These are phyloP conservation scores for Eulacestoma nigropectus DNA, from an alignment of 2,113 vertebrate species.

Conservation along the genomic window DNA sequence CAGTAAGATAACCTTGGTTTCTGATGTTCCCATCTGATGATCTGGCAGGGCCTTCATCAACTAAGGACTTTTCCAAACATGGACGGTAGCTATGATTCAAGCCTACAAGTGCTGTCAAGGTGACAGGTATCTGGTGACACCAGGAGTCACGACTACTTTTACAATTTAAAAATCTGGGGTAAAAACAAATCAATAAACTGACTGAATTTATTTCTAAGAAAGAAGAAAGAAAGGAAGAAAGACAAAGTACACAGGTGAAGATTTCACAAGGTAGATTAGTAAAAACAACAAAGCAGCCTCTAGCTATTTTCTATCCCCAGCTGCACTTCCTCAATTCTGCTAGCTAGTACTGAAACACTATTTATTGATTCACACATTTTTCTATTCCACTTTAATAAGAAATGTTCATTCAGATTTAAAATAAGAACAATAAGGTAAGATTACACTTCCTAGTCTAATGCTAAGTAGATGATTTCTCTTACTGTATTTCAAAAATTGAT, in stretches of 20 bases:
- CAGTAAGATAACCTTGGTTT: background rate
- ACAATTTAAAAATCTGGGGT: slow-evolving; percentile 10
- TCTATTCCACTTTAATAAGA: background rate
- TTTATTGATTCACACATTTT: slow-evolving; percentile 1
- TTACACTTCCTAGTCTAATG: background rate
- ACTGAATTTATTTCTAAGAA: slow-evolving; percentile 31
- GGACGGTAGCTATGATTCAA: background rate
- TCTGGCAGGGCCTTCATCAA: background rate
- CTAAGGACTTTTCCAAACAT: background rate
- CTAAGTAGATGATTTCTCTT: background rate
- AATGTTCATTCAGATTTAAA: background rate
- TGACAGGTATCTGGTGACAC: background rate
- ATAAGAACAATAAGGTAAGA: background rate
- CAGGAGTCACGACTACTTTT: slow-evolving; percentile 5
- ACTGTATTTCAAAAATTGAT: background rate
- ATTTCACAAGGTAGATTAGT: background rate
- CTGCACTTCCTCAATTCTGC: background rate
- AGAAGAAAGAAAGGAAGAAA: background rate
- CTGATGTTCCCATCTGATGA: background rate
- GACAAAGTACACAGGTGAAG: background rate
- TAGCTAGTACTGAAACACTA: background rate
- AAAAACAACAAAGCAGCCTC: background rate
- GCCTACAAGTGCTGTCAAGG: background rate
- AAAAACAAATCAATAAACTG: slow-evolving; percentile 47
- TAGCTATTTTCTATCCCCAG: background rate